Evolutionary conservation across 1,140 invertebrate species (phyloP).

Genomic region (Trichoplusia ni): DNA sequence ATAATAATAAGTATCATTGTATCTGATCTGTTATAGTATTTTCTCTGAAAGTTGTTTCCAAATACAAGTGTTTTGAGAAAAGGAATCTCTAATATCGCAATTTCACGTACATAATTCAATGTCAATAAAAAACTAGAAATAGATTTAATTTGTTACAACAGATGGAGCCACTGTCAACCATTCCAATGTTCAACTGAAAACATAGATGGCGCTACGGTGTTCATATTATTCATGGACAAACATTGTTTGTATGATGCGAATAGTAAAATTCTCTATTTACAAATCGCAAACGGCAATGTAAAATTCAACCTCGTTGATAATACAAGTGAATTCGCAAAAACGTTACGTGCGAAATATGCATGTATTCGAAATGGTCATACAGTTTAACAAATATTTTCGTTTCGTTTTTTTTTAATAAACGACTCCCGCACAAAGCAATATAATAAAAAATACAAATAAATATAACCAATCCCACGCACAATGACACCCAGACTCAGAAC

Average conservation of each 20-base stretch:
- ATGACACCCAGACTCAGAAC: no score
- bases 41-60: no score
- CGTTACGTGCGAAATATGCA: conserved; percentile 7
- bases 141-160: no score
- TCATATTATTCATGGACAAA: not conserved
- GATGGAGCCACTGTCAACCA: not conserved
- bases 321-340: not conserved
- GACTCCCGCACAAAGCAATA: no score
- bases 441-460: no score
- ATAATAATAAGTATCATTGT: no score
- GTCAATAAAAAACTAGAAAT: not conserved
- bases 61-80: no score
- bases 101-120: not conserved
- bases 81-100: no score
- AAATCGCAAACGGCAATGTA: not conserved
- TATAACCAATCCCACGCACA: no score
- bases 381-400: not conserved
- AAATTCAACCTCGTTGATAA: not conserved
- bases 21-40: no score
- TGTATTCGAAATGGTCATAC: not conserved
- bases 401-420: no score
- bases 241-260: not conserved
- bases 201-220: not conserved
- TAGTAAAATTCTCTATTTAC: not conserved
- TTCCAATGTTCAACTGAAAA: not conserved